phyloP scores from a whole-genome alignment of 2,113 vertebrate genomes.

The Tringa solitaria region DNA sequence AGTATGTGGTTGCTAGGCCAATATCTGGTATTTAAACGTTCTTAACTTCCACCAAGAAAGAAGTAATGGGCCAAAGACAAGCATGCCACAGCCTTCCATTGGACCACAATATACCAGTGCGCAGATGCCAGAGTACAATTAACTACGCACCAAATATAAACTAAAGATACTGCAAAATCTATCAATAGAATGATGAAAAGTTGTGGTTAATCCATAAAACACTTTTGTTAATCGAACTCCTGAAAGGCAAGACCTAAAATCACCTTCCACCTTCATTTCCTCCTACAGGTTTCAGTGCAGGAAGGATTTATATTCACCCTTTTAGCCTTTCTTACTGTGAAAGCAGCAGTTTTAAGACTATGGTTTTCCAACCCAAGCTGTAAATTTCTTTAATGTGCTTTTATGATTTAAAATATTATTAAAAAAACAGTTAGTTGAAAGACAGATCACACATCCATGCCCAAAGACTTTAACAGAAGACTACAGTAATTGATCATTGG shows the following conservation, averaged over 20 bases:
- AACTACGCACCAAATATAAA: not conserved
- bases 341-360: not conserved
- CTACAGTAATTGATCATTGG: not conserved
- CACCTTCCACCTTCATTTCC: not conserved
- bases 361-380: not conserved
- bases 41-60: not conserved
- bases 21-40: not conserved
- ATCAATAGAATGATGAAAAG: not conserved
- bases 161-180: not conserved
- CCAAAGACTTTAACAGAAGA: not conserved
- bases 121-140: not conserved
- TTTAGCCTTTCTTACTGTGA: not conserved
- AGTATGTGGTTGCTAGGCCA: not conserved
- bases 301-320: not conserved
- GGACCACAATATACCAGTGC: not conserved
- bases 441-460: not conserved
- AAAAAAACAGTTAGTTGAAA: not conserved
- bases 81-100: not conserved
- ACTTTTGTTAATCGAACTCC: not conserved
- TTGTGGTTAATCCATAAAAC: not conserved
- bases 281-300: not conserved
- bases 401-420: not conserved
- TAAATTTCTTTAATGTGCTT: not conserved
- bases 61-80: not conserved
- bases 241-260: slow-evolving; percentile 1